Percentiles rank a stretch among this genome's conserved stretches.
phyloP scores from a whole-genome alignment of 2,113 vertebrate genomes.

The Naja naja region DNA sequence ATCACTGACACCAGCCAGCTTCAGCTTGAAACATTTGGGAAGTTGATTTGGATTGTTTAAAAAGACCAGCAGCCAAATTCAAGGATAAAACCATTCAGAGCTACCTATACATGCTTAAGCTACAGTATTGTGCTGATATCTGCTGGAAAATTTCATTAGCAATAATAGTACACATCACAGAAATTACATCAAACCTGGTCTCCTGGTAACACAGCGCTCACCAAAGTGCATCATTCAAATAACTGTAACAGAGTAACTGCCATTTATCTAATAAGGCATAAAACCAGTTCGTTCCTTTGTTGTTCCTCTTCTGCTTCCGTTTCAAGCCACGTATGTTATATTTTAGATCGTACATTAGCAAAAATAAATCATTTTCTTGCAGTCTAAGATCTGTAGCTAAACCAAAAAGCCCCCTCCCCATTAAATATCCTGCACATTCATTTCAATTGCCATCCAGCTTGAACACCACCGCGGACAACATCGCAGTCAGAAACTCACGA shows the following conservation, averaged over 20 bases:
- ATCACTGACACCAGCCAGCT: background rate
- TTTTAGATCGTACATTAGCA: background rate
- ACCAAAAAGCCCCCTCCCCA: background rate
- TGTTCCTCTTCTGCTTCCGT: background rate
- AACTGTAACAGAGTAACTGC: background rate
- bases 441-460: background rate
- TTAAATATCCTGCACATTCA: background rate
- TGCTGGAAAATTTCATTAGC: background rate
- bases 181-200: background rate
- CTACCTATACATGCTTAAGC: background rate
- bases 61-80: background rate
- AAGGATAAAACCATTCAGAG: background rate
- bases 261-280: background rate
- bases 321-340: background rate
- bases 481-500: too few relatives aligned
- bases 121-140: background rate
- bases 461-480: too few relatives aligned
- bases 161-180: background rate
- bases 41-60: background rate
- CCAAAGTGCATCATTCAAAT: background rate
- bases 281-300: background rate
- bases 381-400: background rate
- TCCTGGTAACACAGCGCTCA: background rate
- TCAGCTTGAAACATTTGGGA: background rate
- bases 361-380: background rate